Conservation (phyloP, 2,888 invertebrate genomes). For the Agrochola lota region DNA sequence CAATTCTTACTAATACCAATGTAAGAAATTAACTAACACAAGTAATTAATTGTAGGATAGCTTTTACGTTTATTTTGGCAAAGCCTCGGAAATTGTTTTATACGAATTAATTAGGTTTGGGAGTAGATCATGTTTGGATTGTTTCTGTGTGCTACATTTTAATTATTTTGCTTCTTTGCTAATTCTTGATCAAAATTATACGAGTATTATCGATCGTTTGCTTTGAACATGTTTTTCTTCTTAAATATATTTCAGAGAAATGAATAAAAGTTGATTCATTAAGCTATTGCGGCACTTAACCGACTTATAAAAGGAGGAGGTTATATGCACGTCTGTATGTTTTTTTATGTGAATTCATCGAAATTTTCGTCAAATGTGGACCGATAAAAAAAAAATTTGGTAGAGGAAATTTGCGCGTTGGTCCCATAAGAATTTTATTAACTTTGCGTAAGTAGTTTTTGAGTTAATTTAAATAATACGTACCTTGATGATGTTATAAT, state of each 20-base stretch:
- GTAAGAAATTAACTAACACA: slow-evolving; percentile 29
- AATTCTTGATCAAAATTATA: background rate
- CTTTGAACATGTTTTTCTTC: background rate
- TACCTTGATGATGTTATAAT: too few species aligned
- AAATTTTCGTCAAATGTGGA: too few species aligned
- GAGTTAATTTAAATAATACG: too few species aligned
- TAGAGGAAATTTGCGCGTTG: too few species aligned
- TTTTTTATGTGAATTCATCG: too few species aligned
- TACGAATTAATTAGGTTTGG: slow-evolving; percentile 28
- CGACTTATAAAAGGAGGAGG: too few species aligned
- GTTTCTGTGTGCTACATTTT: background rate
- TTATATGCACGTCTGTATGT: too few species aligned
- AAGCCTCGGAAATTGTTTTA: slow-evolving; percentile 27
- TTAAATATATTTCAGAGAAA: too few species aligned
- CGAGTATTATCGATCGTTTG: background rate
- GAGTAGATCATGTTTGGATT: background rate
- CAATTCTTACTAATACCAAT: slow-evolving; percentile 22
- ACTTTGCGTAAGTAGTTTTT: too few species aligned
- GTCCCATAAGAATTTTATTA: too few species aligned
- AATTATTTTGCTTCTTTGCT: background rate
- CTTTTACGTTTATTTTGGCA: slow-evolving; percentile 1
- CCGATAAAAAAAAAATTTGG: too few species aligned
- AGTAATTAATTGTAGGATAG: slow-evolving; percentile 29
- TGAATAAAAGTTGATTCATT: too few species aligned
- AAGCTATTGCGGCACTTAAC: background rate